phyloP scores from a whole-genome alignment of 2,113 vertebrate genomes.

The Hippocampus barbouri region DNA sequence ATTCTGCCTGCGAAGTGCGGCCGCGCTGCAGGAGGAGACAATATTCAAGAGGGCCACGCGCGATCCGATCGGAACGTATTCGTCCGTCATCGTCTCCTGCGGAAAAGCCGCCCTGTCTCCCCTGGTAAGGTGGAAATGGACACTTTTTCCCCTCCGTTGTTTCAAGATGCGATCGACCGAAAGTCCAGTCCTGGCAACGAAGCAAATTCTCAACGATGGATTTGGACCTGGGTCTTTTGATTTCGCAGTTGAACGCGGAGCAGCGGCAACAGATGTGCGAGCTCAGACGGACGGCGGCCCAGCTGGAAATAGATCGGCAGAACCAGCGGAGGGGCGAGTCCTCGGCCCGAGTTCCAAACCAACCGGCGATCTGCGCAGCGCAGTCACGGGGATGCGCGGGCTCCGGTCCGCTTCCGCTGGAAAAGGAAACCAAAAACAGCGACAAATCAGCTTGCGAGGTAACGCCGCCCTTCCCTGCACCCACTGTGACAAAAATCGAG shows the following conservation, averaged over 20 bases:
- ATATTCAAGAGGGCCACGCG: constrained; percentile 43
- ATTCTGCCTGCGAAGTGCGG: constrained; percentile 79
- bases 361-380: constrained; percentile 59
- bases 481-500: neutral
- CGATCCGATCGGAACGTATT: constrained; percentile 51
- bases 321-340: constrained; percentile 70
- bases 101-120: constrained; percentile 83
- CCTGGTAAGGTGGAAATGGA: constrained; percentile 72
- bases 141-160: neutral
- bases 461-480: neutral
- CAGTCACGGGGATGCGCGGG: constrained; percentile 58
- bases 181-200: neutral
- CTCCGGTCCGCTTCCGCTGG: neutral
- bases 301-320: constrained; percentile 72
- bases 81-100: constrained; percentile 80
- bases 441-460: neutral
- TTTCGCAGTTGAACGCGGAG: constrained; percentile 77
- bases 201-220: neutral
- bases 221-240: neutral
- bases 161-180: neutral
- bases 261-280: constrained; percentile 79
- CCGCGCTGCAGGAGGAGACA: constrained; percentile 70
- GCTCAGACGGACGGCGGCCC: constrained; percentile 77
- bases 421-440: neutral
- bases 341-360: constrained; percentile 76